Evolutionary conservation across 2,888 invertebrate species (phyloP).

Genomic region (Diogma glabrata): DNA sequence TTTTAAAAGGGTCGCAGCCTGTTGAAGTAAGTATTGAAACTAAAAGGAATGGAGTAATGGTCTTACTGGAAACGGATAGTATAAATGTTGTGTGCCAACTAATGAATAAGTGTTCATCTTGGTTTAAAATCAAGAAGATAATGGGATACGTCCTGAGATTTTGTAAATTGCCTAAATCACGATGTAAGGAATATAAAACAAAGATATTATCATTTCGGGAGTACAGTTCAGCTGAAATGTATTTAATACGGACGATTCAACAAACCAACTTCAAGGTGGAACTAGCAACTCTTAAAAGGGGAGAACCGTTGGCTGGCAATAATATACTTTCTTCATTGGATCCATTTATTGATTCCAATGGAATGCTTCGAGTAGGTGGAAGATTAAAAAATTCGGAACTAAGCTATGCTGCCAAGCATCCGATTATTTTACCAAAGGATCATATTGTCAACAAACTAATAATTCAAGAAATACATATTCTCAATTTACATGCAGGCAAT

Average conservation of each 20-base stretch:
- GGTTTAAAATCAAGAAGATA: neutral
- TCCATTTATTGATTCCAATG: neutral
- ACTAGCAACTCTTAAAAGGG: neutral
- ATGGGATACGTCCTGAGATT: neutral
- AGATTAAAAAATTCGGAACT: neutral
- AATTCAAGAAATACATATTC: neutral
- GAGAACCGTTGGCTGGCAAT: neutral
- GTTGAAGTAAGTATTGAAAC: neutral
- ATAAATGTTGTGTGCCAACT: no score
- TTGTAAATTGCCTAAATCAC: no score
- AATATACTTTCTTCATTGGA: neutral
- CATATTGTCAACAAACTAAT: neutral
- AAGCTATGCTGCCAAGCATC: neutral
- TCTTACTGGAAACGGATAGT: no score
- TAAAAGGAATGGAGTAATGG: no score
- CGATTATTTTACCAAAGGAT: neutral
- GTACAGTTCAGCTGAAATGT: neutral
- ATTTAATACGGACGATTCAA: neutral
- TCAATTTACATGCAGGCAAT: neutral
- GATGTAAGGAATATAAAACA: no score
- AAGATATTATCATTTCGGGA: no score
- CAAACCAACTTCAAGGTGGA: neutral
- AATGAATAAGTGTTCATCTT: no score
- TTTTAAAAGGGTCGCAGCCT: neutral
- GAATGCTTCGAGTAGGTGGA: neutral